Percentiles rank a stretch among this genome's conserved stretches.
Conservation (phyloP, 2,797 vertebrate genomes). For the Anisognathus igniventris region DNA sequence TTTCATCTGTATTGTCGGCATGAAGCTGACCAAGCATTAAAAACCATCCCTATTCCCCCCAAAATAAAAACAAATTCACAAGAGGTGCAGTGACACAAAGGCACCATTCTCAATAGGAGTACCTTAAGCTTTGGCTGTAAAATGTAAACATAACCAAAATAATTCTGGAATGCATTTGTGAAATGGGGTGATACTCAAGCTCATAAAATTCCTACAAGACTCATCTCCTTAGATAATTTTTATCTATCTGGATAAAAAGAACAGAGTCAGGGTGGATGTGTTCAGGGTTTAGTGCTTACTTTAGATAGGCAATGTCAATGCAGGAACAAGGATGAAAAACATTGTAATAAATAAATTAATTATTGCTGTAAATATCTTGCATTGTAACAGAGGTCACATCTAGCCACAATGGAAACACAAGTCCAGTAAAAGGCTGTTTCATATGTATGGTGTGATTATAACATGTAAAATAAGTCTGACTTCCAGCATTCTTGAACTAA, state of each 20-base stretch:
- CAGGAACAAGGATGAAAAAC: not conserved
- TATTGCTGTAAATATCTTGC: not conserved
- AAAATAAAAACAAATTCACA: conserved; percentile 9
- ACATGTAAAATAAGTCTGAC: not conserved
- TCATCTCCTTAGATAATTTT: not conserved
- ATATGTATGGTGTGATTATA: not conserved
- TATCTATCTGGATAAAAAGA: not conserved
- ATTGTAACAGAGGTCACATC: not conserved
- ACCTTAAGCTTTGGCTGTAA: not conserved
- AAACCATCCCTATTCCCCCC: not conserved
- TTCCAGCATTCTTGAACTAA: not conserved
- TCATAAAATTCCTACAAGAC: not conserved
- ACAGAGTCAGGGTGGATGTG: not conserved
- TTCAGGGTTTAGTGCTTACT: not conserved
- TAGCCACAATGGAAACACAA: not conserved
- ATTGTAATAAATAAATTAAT: not conserved
- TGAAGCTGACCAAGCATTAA: not conserved
- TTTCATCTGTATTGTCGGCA: not conserved
- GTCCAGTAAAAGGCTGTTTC: not conserved
- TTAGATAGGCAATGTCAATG: not conserved
- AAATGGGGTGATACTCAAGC: not conserved
- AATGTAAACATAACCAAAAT: not conserved
- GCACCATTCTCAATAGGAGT: not conserved
- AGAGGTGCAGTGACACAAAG: not conserved
- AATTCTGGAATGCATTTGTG: not conserved